These are phyloP conservation scores for Amphibalanus amphitrite DNA, from an alignment of 1,140 invertebrate species.

Conservation along the genomic window DNA sequence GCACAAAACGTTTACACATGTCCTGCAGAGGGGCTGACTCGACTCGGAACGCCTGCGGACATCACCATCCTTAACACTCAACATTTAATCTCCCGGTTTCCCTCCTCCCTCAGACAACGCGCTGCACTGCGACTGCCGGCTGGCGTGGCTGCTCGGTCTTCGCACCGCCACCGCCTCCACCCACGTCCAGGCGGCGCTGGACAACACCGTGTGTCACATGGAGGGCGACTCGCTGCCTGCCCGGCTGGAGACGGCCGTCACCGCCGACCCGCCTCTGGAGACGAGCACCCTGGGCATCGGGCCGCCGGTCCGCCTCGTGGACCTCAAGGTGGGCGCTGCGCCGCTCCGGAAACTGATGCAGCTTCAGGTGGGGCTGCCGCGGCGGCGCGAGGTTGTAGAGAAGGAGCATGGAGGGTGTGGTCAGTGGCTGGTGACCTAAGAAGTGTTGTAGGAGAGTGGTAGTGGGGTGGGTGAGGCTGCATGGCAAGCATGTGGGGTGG, in stretches of 20 bases:
- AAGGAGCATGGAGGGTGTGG: too few species aligned
- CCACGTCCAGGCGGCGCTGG: constrained; percentile 42
- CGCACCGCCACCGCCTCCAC: constrained; percentile 50
- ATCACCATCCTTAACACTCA: too few species aligned
- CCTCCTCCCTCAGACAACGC: constrained; percentile 42
- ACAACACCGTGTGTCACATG: constrained; percentile 45
- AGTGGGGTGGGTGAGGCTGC: too few species aligned
- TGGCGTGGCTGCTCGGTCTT: constrained; percentile 52
- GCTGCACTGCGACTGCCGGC: constrained; percentile 56
- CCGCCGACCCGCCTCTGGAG: constrained; percentile 14
- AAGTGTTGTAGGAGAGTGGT: too few species aligned
- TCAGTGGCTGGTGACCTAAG: too few species aligned
- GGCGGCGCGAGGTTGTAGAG: too few species aligned
- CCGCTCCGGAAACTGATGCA: too few species aligned
- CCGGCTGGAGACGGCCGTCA: constrained; percentile 14
- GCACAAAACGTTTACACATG: too few species aligned
- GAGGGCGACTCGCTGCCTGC: constrained; percentile 15
- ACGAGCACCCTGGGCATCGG: constrained; percentile 18
- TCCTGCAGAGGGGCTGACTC: too few species aligned
- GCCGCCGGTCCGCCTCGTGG: background rate
- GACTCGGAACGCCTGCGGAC: too few species aligned
- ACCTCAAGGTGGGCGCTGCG: background rate
- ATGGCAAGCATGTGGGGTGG: too few species aligned
- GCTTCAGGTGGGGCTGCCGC: too few species aligned
- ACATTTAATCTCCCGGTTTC: background rate